Base-by-base conservation (phyloP, 2,797 vertebrate genomes). In the Schizothorax lantsangensis region DNA sequence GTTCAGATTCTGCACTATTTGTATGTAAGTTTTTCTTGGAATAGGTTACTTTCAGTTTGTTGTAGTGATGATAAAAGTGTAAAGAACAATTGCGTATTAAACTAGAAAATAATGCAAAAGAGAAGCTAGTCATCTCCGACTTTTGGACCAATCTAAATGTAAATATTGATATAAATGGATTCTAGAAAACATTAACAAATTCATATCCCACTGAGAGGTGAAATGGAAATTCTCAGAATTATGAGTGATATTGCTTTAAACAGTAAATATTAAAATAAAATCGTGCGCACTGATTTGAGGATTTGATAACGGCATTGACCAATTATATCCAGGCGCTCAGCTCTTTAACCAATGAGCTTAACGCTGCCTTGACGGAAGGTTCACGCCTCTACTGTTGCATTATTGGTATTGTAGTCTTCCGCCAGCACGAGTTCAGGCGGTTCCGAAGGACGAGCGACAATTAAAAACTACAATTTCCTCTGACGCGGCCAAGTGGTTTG, bases 381-480 rank as follows among this genome's bases (percentile, higher is more conserved):
- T 84, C 54, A 59, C 84, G 69, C 83, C 57, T 21, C 0, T 0
- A 3, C 26, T 11, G 3, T 23, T 9, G 64, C 38, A 43, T 81
- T 54, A 3, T 88, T 90, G 91, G 84, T 83, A 88, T n/a, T 88
- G 91, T 91, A 91, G 92, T 91, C 36, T 23, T 69, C 0, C 0
- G 1, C 23, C 2, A 5, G 0, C 43, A 2, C 0, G 1, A 14
- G 5, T 36, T 19, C 40, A 2, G 5, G 8, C 9, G 5, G 12
- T n/a, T 66, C 3, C 1, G 1, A 17, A 14, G 26, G 1, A 1
- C 8, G 6, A 40, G 12, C 4, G 15, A 11, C 1, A 1, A 17
- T 23, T 2, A 33, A 89, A 91, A 91, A 93, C 92, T 93, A 92
- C 92, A 92, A 82, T 59, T 14, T 74, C 47, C 78, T 78, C 69